Evolutionary conservation across 2,797 vertebrate species (phyloP).

Genomic region (Cheirogaleus major): DNA sequence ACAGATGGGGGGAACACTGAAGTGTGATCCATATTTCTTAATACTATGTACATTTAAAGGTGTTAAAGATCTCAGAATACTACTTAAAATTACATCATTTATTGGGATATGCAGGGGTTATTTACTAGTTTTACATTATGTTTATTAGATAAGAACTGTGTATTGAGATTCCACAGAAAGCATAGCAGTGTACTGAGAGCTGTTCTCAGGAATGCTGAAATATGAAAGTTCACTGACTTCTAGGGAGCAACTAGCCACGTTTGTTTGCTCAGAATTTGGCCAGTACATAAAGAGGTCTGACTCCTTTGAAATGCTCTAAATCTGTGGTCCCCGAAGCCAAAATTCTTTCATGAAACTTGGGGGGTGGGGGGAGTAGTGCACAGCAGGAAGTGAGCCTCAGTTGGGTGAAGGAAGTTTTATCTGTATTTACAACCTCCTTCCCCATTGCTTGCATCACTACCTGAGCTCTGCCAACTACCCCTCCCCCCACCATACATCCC

Average conservation of each 20-base stretch:
- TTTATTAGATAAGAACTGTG: neutral
- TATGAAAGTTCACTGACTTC: neutral
- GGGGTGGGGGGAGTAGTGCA: too few species aligned
- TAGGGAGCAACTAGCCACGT: neutral
- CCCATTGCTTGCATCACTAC: too few species aligned
- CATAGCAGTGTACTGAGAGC: neutral
- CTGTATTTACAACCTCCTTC: too few species aligned
- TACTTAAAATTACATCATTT: neutral
- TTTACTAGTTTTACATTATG: neutral
- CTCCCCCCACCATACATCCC: too few species aligned
- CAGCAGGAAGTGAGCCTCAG: too few species aligned
- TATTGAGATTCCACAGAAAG: neutral
- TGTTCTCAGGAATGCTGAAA: neutral
- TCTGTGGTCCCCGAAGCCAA: neutral
- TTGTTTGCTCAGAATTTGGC: neutral
- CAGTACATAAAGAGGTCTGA: neutral
- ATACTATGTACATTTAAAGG: neutral
- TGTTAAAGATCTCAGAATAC: neutral
- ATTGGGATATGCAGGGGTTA: neutral
- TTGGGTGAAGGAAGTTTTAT: too few species aligned
- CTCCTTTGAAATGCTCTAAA: constrained; percentile 37
- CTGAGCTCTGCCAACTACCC: too few species aligned
- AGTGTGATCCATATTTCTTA: neutral
- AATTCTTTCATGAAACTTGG: too few species aligned
- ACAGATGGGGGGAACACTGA: neutral